Evolutionary conservation across 2,113 vertebrate species (phyloP).

Genomic region (Caloenas nicobarica): DNA sequence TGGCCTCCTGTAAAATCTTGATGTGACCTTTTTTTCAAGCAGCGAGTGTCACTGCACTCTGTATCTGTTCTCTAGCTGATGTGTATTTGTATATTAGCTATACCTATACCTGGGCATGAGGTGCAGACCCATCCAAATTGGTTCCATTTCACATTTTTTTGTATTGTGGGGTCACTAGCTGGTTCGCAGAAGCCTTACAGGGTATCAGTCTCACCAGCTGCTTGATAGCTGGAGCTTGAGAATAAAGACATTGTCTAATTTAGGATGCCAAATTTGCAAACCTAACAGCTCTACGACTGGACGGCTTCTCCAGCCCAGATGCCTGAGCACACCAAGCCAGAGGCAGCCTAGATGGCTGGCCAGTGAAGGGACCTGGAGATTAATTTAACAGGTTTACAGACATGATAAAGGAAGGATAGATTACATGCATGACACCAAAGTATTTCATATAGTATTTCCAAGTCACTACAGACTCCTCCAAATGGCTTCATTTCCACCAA

Average conservation of each 20-base stretch:
- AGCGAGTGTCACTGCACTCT: background rate
- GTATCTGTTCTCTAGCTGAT: background rate
- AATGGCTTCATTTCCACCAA: background rate
- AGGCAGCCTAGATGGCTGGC: rapidly evolving
- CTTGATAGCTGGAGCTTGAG: background rate
- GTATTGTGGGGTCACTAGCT: background rate
- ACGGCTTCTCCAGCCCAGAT: background rate
- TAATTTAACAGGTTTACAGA: background rate
- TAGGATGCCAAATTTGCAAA: background rate
- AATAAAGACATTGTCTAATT: background rate
- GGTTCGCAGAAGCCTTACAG: background rate
- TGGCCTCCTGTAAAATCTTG: background rate
- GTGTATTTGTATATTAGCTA: background rate
- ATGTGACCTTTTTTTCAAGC: background rate
- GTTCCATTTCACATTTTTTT: background rate
- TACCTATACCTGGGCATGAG: background rate
- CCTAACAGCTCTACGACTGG: background rate
- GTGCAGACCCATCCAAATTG: background rate
- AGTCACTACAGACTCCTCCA: background rate
- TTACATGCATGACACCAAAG: background rate
- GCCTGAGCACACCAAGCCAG: background rate
- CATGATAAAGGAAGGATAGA: background rate
- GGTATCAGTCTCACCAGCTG: background rate
- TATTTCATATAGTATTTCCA: background rate
- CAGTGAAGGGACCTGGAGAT: background rate